Percentiles rank a stretch among this genome's conserved stretches.
Evolutionary conservation across 35 echinoderm and acorn worm species (phyloP).

Genomic region (Apostichopus parvimensis): DNA sequence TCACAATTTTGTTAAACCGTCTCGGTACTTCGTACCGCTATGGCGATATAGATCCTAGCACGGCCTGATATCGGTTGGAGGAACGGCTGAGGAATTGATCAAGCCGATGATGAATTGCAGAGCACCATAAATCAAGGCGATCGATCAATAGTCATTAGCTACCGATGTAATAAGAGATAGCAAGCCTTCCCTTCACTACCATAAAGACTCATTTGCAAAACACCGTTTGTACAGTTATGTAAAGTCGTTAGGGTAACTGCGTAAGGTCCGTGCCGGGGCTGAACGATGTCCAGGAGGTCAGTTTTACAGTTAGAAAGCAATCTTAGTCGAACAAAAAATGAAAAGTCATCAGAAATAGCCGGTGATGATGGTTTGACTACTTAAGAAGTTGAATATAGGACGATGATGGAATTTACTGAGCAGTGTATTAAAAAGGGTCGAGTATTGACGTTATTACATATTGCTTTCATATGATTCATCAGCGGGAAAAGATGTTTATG

Average conservation of each 20-base stretch:
- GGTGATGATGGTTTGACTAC: too few relatives aligned
- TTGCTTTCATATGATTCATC: too few relatives aligned
- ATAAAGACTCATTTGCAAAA: conserved; percentile 29
- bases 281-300: background rate
- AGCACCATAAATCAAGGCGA: conserved; percentile 16
- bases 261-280: background rate
- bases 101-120: conserved; percentile 24
- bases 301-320: background rate
- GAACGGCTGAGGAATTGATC: background rate
- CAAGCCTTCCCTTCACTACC: conserved; percentile 13
- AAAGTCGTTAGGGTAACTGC: conserved; percentile 5
- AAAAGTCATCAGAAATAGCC: too few relatives aligned
- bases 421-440: too few relatives aligned
- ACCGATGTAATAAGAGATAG: background rate
- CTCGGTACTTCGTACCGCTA: background rate
- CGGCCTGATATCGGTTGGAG: background rate
- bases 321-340: too few relatives aligned
- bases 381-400: too few relatives aligned
- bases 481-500: too few relatives aligned
- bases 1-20: background rate
- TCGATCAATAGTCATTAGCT: conserved; percentile 29
- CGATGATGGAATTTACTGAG: too few relatives aligned
- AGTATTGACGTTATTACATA: too few relatives aligned
- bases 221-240: conserved; percentile 14
- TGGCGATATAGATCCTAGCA: background rate